Conservation (phyloP, 1,140 invertebrate genomes). For the Agrypnia vestita region DNA sequence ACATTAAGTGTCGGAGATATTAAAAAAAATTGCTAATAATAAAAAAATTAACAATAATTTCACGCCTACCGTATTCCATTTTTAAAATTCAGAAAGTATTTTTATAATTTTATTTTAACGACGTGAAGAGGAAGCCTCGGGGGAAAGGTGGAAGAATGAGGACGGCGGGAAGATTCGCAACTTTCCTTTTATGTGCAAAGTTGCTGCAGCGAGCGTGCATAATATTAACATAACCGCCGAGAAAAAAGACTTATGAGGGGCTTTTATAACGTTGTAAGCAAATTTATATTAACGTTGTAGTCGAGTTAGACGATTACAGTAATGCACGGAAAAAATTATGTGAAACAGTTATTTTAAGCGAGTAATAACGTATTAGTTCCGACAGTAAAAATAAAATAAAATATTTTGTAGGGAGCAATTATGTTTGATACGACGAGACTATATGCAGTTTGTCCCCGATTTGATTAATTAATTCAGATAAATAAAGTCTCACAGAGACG, state of each 20-base stretch:
- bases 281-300: conserved; percentile 56
- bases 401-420: background rate
- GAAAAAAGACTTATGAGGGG: conserved; percentile 50
- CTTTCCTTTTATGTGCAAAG: conserved; percentile 44
- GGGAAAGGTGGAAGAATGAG: background rate
- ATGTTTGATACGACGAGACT: no score
- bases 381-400: background rate
- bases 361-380: background rate
- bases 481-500: no score
- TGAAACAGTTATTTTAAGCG: background rate
- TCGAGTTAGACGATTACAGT: conserved; percentile 2
- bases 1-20: no score
- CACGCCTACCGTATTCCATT: no score
- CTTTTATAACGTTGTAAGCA: conserved; percentile 53
- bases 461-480: no score
- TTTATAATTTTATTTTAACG: no score
- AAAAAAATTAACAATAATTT: no score
- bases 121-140: conserved; percentile 10
- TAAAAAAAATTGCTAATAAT: no score
- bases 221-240: conserved; percentile 54
- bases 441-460: no score
- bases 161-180: conserved; percentile 13
- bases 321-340: background rate
- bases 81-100: no score
- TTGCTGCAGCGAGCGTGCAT: conserved; percentile 48